phyloP scores from a whole-genome alignment of 2,113 vertebrate species.

The Aldabrachelys gigantea region DNA sequence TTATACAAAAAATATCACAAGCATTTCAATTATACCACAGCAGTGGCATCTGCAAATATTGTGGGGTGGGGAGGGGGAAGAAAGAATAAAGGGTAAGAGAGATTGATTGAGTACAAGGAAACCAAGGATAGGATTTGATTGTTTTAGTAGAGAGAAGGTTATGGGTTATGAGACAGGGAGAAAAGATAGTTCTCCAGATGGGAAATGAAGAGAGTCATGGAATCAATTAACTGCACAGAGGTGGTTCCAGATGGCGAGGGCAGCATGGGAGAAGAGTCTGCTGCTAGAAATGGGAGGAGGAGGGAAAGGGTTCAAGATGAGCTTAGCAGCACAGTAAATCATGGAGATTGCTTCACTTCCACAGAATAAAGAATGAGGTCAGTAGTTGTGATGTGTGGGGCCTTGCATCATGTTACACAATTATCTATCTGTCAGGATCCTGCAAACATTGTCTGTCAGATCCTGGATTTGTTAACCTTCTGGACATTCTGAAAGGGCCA shows the following conservation, averaged over 20 bases:
- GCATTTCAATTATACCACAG: slow-evolving; percentile 45
- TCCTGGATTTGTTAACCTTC: background rate
- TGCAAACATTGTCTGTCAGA: background rate
- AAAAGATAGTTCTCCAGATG: slow-evolving; percentile 44
- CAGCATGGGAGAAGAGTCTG: background rate
- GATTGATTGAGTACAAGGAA: slow-evolving; percentile 26
- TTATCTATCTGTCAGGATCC: background rate
- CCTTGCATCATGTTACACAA: background rate
- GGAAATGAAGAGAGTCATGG: background rate
- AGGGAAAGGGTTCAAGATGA: background rate
- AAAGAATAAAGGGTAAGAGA: slow-evolving; percentile 31
- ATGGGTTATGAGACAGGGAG: slow-evolving; percentile 38
- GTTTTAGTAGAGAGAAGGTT: slow-evolving; percentile 69
- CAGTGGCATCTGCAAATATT: slow-evolving; percentile 31
- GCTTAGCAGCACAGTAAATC: slow-evolving; percentile 39
- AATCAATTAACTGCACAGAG: slow-evolving; percentile 24
- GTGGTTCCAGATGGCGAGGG: background rate
- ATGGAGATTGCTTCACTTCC: background rate
- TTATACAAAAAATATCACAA: slow-evolving; percentile 33
- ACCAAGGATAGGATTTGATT: slow-evolving; percentile 46
- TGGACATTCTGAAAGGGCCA: background rate
- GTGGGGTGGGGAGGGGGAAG: background rate
- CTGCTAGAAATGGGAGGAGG: background rate
- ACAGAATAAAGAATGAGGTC: background rate
- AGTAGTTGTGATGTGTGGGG: background rate